A percentile compares a stretch with the other conserved stretches of the same genome.
Evolutionary conservation across 2,113 vertebrate genomes (phyloP).

Genomic region (Charina bottae): DNA sequence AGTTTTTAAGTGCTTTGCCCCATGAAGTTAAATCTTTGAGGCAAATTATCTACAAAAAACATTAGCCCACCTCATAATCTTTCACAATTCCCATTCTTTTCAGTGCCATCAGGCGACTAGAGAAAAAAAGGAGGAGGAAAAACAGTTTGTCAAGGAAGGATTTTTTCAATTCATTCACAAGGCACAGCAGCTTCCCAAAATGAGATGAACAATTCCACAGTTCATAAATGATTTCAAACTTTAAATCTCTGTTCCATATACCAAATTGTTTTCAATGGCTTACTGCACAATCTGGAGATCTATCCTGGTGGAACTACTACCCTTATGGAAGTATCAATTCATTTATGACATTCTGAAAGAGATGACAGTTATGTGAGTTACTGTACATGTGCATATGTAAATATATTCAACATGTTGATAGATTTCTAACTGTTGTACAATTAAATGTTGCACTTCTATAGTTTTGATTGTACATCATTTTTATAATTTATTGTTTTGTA

Average conservation of each 20-base stretch:
- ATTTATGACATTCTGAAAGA: not conserved
- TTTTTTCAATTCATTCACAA: not conserved
- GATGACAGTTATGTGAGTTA: not conserved
- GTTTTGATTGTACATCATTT: not conserved
- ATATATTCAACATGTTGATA: not conserved
- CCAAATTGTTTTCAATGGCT: not conserved
- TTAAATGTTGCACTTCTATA: not conserved
- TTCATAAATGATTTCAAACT: not conserved
- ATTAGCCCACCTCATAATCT: slow-evolving; percentile 89
- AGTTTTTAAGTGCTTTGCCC: not conserved
- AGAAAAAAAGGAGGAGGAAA: slow-evolving; percentile 14
- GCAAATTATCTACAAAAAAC: slow-evolving; percentile 18
- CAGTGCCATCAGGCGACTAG: slow-evolving; percentile 94
- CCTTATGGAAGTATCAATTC: not conserved
- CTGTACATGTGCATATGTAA: not conserved
- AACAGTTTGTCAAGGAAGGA: not conserved
- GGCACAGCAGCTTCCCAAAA: not conserved
- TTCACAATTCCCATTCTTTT: slow-evolving; percentile 98
- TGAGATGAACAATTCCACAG: not conserved
- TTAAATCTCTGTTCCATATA: not conserved
- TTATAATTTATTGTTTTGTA: no score
- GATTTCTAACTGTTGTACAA: not conserved
- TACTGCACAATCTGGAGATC: not conserved
- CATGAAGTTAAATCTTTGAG: not conserved
- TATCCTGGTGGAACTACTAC: not conserved